Evolutionary conservation across 2,888 invertebrate genomes (phyloP).

Genomic region (Willowsia nigromaculata): DNA sequence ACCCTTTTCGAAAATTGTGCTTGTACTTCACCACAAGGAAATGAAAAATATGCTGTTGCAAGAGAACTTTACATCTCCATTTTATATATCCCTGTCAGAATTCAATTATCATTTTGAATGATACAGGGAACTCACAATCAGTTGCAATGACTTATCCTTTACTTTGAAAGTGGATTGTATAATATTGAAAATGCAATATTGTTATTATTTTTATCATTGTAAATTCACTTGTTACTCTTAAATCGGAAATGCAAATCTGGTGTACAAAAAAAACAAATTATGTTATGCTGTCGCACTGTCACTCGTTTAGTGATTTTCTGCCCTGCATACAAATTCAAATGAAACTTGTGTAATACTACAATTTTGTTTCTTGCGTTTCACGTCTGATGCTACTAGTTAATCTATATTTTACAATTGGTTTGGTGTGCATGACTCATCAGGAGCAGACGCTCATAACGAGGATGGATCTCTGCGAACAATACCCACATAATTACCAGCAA

Average conservation of each 20-base stretch:
- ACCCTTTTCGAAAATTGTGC: constrained; percentile 10
- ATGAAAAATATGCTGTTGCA: constrained; percentile 42
- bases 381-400: background rate
- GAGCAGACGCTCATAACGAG: background rate
- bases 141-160: constrained; percentile 5
- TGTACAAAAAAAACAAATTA: background rate
- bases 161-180: constrained; percentile 39
- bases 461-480: constrained; percentile 17
- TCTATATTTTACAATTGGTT: constrained; percentile 9
- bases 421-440: background rate
- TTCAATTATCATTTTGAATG: constrained; percentile 31
- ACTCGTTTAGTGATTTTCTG: background rate
- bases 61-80: constrained; percentile 12
- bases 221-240: constrained; percentile 24
- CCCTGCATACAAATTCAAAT: background rate
- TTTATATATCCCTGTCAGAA: background rate
- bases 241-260: constrained; percentile 50
- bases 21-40: constrained; percentile 27
- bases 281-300: constrained; percentile 15
- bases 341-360: constrained; percentile 15
- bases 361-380: background rate
- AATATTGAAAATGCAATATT: constrained; percentile 17
- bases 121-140: background rate
- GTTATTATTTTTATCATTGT: constrained; percentile 10
- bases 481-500: constrained; percentile 37